A percentile compares a stretch with the other conserved stretches of the same genome.
Conservation (phyloP, 2,113 vertebrate genomes). For the Micronycteris hirsuta region DNA sequence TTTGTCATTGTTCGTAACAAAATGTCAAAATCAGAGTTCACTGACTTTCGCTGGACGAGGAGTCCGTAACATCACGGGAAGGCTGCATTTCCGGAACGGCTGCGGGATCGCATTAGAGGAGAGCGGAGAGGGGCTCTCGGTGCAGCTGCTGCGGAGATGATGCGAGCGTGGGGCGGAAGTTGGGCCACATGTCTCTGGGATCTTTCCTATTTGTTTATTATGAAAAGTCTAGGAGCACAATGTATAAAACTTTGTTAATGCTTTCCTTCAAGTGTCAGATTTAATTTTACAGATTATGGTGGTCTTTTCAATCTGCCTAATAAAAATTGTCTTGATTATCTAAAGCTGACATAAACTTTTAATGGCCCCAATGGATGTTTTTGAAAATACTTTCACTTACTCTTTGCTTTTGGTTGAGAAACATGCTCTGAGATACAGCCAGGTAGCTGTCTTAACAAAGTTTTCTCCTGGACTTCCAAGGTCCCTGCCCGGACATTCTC, state of each 20-base stretch:
- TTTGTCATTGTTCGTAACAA: not conserved
- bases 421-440: not conserved
- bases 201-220: not conserved
- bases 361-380: conserved; percentile 35
- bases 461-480: conserved; percentile 37
- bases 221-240: not conserved
- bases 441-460: not conserved
- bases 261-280: not conserved
- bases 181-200: not conserved
- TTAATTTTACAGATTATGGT: not conserved
- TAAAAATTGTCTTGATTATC: conserved; percentile 40
- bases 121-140: not conserved
- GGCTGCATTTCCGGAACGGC: not conserved
- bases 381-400: conserved; percentile 44
- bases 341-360: conserved; percentile 48
- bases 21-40: not conserved
- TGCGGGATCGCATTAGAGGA: not conserved
- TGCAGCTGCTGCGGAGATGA: not conserved
- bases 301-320: conserved; percentile 37
- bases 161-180: not conserved
- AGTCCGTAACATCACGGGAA: not conserved
- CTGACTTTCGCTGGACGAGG: not conserved
- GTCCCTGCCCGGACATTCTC: not conserved
- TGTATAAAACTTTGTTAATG: not conserved
- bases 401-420: conserved; percentile 50